These are phyloP conservation scores for Arothron firmamentum DNA, from an alignment of 2,113 vertebrate genomes.

Conservation along the genomic window DNA sequence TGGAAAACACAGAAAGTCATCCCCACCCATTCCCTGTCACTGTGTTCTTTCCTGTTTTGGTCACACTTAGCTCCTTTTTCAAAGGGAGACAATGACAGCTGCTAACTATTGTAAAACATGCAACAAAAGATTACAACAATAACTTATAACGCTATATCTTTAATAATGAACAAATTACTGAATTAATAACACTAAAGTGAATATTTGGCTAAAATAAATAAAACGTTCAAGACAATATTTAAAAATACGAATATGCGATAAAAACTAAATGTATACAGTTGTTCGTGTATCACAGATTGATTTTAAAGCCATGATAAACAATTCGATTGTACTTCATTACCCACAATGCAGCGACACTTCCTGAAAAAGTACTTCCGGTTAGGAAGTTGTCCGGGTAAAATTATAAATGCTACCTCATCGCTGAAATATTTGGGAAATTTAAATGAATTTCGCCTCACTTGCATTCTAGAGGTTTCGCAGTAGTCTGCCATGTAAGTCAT, in stretches of 20 bases:
- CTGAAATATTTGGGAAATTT: constrained; percentile 11
- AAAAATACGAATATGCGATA: no score
- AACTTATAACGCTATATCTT: neutral
- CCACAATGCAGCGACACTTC: constrained; percentile 23
- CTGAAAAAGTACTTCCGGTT: constrained; percentile 46
- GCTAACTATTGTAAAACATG: neutral
- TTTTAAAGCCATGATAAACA: neutral
- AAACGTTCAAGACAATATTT: no score
- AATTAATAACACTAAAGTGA: no score
- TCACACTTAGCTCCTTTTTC: constrained; percentile 33
- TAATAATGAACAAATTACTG: no score
- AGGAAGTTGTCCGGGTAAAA: constrained; percentile 59
- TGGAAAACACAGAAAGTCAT: constrained; percentile 57
- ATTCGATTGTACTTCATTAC: constrained; percentile 51
- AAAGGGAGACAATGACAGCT: constrained; percentile 1
- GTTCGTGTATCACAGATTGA: no score
- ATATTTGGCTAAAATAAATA: no score
- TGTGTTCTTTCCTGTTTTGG: constrained; percentile 71
- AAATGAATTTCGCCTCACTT: constrained; percentile 18
- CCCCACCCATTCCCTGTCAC: constrained; percentile 67
- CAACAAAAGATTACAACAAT: neutral
- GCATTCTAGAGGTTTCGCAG: neutral
- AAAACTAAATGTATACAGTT: no score
- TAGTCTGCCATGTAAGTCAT: constrained; percentile 27
- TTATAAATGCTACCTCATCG: constrained; percentile 26